Base-by-base conservation (phyloP, 2,888 invertebrate species). In the Taenaris catops region DNA sequence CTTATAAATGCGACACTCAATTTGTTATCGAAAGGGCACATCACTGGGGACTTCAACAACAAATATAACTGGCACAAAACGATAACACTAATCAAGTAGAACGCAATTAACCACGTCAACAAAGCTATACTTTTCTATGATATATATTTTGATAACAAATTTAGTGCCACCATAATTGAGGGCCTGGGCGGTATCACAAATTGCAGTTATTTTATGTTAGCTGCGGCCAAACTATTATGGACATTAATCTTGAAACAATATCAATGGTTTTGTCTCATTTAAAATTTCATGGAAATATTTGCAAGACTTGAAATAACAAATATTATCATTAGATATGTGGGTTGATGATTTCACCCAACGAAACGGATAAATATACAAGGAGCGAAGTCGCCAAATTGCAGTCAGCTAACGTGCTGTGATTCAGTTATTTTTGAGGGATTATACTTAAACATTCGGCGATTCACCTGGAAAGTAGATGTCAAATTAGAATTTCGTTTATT, bases 391-490 rank as follows among this genome's bases (percentile, higher is more conserved):
- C 66, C 75, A 76, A 67, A 70, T 68, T 51, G 58, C 49, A 52
- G 63, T 63, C 74, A 58, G 53, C 67, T 68, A 70, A 64, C 40
- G 79, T 81, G 84, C 76, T 71, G 78, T 80, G 78, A 79, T 72
- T 68, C 59, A 59, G 68, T 71, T 68, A 69, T 76, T 63, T 67
- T 71, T 76, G 63, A 64, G 72, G 75, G 70, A 74, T 67, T 71
- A 78, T 79, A 80, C 78, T 79, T 78, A 83, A 83, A 80, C 64
- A 68, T 60, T 81, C 84, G 83, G 69, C 86, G 84, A 78, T 67
- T 76, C 79, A 86, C 86, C 86, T 86, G 86, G 60, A 84, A 86
- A 84, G 73, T 84, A 86, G 84, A 84, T 69, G 70, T 78, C 74
- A 78, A 79, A 86, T 86, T 86, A 86, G 84, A 86, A 79, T 78